A percentile compares a stretch with the other conserved stretches of the same genome.
Evolutionary conservation across 1,140 invertebrate genomes (phyloP).

Genomic region (Hycleus cichorii): DNA sequence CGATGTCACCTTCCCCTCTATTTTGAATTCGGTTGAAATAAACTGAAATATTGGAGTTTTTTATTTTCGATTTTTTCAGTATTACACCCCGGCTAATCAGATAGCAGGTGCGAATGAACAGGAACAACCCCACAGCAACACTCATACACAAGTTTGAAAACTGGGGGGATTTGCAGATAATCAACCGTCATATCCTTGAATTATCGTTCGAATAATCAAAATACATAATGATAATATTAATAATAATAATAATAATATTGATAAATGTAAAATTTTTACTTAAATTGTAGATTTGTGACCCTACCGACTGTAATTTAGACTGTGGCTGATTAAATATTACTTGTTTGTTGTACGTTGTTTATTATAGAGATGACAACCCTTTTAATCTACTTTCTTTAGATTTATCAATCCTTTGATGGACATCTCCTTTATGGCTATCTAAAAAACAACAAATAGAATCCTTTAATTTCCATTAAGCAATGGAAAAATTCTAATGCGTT

Average conservation of each 20-base stretch:
- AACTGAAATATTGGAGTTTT: neutral
- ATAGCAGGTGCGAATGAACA: conserved; percentile 56
- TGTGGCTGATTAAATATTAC: conserved; percentile 26
- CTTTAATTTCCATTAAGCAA: too few relatives aligned
- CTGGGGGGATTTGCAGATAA: too few relatives aligned
- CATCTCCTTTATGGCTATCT: too few relatives aligned
- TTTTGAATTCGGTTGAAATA: neutral
- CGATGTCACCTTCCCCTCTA: neutral
- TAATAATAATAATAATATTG: neutral
- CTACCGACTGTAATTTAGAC: conserved; percentile 17
- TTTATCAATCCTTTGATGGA: too few relatives aligned
- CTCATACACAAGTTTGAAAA: conserved; percentile 63
- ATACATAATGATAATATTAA: neutral
- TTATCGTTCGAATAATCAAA: neutral
- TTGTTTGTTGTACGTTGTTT: conserved; percentile 25
- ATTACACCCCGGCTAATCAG: conserved; percentile 70
- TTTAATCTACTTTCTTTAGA: neutral
- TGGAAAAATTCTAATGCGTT: too few relatives aligned
- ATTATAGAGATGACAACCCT: neutral
- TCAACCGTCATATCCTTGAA: too few relatives aligned
- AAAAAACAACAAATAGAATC: too few relatives aligned
- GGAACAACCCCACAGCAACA: conserved; percentile 67
- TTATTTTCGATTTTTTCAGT: conserved; percentile 46
- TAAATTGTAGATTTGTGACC: conserved; percentile 21
- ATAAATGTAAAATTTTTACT: conserved; percentile 29